Evolutionary conservation across 1,140 invertebrate genomes (phyloP).

Genomic region (Drosophila leontia): DNA sequence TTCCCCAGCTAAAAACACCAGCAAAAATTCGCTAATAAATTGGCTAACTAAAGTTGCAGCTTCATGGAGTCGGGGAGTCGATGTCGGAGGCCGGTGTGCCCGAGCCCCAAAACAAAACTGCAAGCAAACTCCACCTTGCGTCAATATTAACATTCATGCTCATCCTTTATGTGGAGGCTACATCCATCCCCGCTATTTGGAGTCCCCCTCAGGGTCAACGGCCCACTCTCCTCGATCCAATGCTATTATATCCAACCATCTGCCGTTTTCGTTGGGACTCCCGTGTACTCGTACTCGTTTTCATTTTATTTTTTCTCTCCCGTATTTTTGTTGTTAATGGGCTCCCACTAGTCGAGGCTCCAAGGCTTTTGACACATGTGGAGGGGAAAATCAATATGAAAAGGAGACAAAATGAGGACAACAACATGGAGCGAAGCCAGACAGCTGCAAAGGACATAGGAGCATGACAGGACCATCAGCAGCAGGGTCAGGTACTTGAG

Average conservation of each 20-base stretch:
- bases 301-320: conserved; percentile 11
- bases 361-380: conserved; percentile 30
- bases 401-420: conserved; percentile 29
- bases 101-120: too few relatives aligned
- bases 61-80: background rate
- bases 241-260: conserved; percentile 76
- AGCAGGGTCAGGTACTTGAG: conserved; percentile 56
- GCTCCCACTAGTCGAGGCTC: conserved; percentile 45
- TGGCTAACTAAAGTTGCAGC: conserved; percentile 59
- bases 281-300: conserved; percentile 8
- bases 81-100: background rate
- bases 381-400: conserved; percentile 63
- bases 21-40: conserved; percentile 73
- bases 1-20: background rate
- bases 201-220: conserved; percentile 63
- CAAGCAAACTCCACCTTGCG: conserved; percentile 63
- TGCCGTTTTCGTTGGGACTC: conserved; percentile 50
- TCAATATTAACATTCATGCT: conserved; percentile 79
- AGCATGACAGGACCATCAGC: conserved; percentile 11
- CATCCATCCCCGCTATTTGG: conserved; percentile 15
- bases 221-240: conserved; percentile 48
- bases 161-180: conserved; percentile 58
- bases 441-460: conserved; percentile 49
- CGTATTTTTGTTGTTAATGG: conserved; percentile 29
- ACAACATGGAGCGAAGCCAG: conserved; percentile 24